Evolutionary conservation across 2,888 invertebrate species (phyloP).

Genomic region (Unio pictorum): DNA sequence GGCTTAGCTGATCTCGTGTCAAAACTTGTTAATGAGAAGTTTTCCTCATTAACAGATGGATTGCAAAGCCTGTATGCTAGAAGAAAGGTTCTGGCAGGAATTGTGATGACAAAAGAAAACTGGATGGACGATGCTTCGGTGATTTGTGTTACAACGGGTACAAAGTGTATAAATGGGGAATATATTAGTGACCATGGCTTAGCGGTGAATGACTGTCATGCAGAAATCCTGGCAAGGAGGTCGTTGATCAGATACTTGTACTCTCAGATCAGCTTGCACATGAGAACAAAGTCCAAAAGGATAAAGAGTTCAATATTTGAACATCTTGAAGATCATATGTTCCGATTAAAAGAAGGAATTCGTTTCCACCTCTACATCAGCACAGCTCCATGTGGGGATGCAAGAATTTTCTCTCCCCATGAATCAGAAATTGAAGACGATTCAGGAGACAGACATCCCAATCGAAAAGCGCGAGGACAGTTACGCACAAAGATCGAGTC

Average conservation of each 20-base stretch:
- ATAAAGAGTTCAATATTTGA: slow-evolving; percentile 72
- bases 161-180: slow-evolving; percentile 95
- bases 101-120: slow-evolving; percentile 82
- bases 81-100: slow-evolving; percentile 94
- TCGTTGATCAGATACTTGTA: slow-evolving; percentile 73
- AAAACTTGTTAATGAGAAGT: slow-evolving; percentile 62
- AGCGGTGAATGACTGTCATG: slow-evolving; percentile 95
- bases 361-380: slow-evolving; percentile 96
- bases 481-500: slow-evolving; percentile 96
- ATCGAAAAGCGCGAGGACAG: slow-evolving; percentile 81
- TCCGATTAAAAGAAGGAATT: slow-evolving; percentile 79
- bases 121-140: slow-evolving; percentile 48
- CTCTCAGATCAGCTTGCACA: slow-evolving; percentile 76
- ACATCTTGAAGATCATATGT: slow-evolving; percentile 69
- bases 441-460: slow-evolving; percentile 64
- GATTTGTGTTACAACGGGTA: slow-evolving; percentile 84
- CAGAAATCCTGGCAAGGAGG: slow-evolving; percentile 91
- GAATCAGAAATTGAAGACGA: slow-evolving; percentile 76
- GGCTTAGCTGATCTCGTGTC: slow-evolving; percentile 68
- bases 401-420: slow-evolving; percentile 91
- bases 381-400: slow-evolving; percentile 98
- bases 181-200: slow-evolving; percentile 90
- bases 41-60: slow-evolving; percentile 66
- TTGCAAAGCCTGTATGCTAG: slow-evolving; percentile 62
- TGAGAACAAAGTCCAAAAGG: slow-evolving; percentile 52